Evolutionary conservation across 2,113 vertebrate genomes (phyloP), one percentile per base, ranked within the genome.

Genomic region (Pollimyrus isidori): DNA sequence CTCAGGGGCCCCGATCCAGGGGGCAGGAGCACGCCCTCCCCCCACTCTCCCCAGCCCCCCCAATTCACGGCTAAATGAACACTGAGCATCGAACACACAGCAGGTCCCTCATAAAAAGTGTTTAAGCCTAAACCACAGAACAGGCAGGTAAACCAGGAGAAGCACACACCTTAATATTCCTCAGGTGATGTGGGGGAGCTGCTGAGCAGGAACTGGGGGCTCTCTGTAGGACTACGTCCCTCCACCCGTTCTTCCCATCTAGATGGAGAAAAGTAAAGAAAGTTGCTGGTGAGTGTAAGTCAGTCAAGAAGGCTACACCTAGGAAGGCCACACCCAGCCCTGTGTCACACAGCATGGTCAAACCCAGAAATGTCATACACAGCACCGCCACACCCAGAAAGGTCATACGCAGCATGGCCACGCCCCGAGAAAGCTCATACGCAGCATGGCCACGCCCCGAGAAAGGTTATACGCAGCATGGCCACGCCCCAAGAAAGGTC

Each of bases 161-260:
- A 26, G 23, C 48, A 7, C 89, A 82, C 90, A 93, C 93, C 93
- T 93, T 92, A 91, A 91, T 91, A 91, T 88, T 92, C 19, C 88
- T 90, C 76, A 89, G 90, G 87, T 91, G 90, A 89, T 85, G 90
- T 7, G 91, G 73, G 48, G 91, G 91, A 87, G 92, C 93, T 83
- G 92, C 90, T 91, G 93, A 94, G 91, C 93, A 90, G 69, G 92
- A 91, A 83, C 90, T 90, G 83, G 92, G 87, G 87, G 91, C 86
- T 88, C 91, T 92, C 85, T 76, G 92, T 91, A 92, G 93, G 88
- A 89, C 90, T 82, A 86, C 92, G 91, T 85, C 92, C 91, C 90
- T 89, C 92, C 90, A 88, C 92, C 91, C 92, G 93, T 94, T 94
- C 93, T 93, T 93, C 90, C 93, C 94, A 95, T 95, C 96, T 96